Percentiles rank a stretch among this genome's conserved stretches.
These are phyloP conservation scores for Dryoscopus gambensis DNA, from an alignment of 2,113 vertebrate genomes.

Conservation along the genomic window DNA sequence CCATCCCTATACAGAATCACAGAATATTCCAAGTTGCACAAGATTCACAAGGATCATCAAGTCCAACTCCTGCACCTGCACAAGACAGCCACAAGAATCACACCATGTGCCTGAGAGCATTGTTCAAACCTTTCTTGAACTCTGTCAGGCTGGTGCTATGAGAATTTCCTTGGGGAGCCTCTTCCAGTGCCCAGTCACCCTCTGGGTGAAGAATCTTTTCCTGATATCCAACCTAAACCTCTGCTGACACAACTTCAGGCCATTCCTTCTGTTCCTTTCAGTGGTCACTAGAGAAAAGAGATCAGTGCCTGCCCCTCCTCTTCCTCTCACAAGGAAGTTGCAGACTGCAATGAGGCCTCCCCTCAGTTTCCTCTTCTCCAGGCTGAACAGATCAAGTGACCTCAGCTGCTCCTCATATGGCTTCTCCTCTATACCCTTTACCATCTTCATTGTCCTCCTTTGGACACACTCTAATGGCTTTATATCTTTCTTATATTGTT, in stretches of 20 bases:
- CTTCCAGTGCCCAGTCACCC: background rate
- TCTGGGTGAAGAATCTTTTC: background rate
- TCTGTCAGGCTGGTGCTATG: background rate
- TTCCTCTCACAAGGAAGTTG: background rate
- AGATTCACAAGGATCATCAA: background rate
- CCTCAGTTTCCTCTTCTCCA: background rate
- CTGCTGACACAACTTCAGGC: background rate
- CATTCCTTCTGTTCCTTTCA: background rate
- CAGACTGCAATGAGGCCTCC: background rate
- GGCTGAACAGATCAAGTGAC: background rate
- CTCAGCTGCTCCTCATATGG: fast-evolving
- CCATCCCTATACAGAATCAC: background rate
- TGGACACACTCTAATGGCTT: background rate
- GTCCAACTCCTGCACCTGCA: too few species aligned
- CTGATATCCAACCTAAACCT: background rate
- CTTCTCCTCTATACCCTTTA: background rate
- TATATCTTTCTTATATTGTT: background rate
- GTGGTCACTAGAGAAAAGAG: background rate
- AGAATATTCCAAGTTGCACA: background rate
- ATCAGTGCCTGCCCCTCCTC: background rate
- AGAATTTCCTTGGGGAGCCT: background rate
- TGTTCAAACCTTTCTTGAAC: background rate
- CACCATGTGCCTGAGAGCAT: background rate
- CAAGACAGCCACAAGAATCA: background rate
- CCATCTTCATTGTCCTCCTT: background rate